These are phyloP conservation scores for Sminthurides bifidus DNA, from an alignment of 1,140 invertebrate genomes.

Conservation along the genomic window DNA sequence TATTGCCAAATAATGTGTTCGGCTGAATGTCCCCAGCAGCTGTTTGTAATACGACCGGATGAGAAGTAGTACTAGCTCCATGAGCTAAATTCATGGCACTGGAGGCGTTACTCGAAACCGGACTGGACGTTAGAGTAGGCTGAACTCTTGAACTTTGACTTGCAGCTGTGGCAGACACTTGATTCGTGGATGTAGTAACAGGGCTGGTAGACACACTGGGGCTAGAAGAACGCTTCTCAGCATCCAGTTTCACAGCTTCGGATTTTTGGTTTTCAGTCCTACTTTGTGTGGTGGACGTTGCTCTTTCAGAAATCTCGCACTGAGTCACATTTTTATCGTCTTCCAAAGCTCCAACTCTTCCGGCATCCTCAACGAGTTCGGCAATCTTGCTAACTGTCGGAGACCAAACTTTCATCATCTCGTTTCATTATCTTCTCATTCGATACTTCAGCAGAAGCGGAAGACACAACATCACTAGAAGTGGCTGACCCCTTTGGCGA, in stretches of 20 bases:
- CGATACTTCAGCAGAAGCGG: not conserved
- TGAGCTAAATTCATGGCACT: too few species aligned
- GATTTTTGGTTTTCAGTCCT: not conserved
- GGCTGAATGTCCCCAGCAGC: not conserved
- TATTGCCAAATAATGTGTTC: not conserved
- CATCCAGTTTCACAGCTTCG: not conserved
- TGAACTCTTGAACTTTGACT: too few species aligned
- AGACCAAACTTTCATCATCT: too few species aligned
- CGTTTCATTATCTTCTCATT: too few species aligned
- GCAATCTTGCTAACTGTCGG: not conserved
- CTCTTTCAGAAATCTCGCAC: too few species aligned
- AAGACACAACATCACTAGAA: not conserved
- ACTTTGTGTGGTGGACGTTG: too few species aligned
- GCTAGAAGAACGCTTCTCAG: not conserved
- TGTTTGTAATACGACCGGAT: conserved; percentile 11
- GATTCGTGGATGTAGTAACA: not conserved
- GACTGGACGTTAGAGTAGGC: too few species aligned
- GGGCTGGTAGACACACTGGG: conserved; percentile 12
- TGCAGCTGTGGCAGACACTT: not conserved
- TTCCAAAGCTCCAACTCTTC: not conserved
- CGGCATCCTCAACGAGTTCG: not conserved
- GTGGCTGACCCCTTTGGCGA: not conserved
- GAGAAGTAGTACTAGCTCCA: not conserved
- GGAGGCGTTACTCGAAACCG: too few species aligned
- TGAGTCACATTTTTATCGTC: too few species aligned